A percentile compares a stretch with the other conserved stretches of the same genome.
Conservation (phyloP, 2,888 invertebrate genomes). For the Alviniconcha strummeri region DNA sequence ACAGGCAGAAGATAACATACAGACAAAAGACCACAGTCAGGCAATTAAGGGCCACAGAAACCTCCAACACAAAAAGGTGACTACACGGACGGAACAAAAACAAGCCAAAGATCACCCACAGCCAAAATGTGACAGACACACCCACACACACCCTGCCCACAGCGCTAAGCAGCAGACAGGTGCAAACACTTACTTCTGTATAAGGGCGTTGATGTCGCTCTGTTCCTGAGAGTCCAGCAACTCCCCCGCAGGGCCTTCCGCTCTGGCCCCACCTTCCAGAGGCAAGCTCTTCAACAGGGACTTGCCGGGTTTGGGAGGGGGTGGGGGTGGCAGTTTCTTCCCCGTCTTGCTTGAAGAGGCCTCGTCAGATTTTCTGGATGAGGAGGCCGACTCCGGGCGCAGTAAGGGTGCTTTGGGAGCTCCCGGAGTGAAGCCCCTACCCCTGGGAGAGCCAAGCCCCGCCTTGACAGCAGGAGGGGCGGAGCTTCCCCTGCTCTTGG, state of each 20-base stretch:
- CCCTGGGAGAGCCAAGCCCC: slow-evolving; percentile 26
- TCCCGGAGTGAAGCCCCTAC: slow-evolving; percentile 26
- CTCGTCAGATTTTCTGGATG: not conserved
- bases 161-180: not conserved
- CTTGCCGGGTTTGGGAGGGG: slow-evolving; percentile 32
- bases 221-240: slow-evolving; percentile 59
- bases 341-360: slow-evolving; percentile 5
- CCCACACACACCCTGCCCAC: not conserved
- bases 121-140: slow-evolving; percentile 12
- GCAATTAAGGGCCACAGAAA: not conserved
- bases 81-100: not conserved
- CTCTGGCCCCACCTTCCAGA: slow-evolving; percentile 36
- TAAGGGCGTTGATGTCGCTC: slow-evolving; percentile 60
- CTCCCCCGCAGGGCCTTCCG: slow-evolving; percentile 37
- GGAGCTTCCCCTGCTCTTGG: slow-evolving; percentile 44
- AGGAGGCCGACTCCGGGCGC: not conserved
- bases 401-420: slow-evolving; percentile 31
- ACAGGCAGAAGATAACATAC: not conserved
- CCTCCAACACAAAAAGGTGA: not conserved
- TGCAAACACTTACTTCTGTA: slow-evolving; percentile 58
- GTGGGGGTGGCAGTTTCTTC: slow-evolving; percentile 34
- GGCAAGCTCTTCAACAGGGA: slow-evolving; percentile 17
- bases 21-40: not conserved
- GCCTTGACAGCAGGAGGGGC: slow-evolving; percentile 20
- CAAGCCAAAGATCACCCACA: not conserved